Base-by-base conservation (phyloP, 2,113 vertebrate species). In the Formicarius rufipectus region DNA sequence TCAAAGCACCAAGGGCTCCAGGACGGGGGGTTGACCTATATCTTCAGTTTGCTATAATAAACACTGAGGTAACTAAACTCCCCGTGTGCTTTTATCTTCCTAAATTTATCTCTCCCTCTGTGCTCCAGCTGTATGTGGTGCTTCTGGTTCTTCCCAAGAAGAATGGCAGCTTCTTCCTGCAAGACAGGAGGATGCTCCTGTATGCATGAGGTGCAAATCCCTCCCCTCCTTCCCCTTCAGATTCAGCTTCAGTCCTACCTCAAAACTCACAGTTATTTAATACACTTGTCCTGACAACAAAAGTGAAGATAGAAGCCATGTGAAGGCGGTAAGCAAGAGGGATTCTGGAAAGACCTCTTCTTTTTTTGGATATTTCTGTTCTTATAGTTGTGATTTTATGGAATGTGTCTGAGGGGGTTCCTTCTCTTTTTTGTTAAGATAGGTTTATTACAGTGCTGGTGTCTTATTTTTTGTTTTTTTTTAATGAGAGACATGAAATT, bases 191-290 rank as follows among this genome's bases (percentile, higher is more conserved):
- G 83, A 76, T 69, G 82, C 58, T 88, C 20, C 90, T 45, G 66
- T 16, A 28, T 23, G 53, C 1, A 0, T 0, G 0, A 42, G 86
- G 33, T 55, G 62, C 0, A 0, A 69, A 52, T 47, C 59, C 47
- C 67, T 55, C 21, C 37, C 28, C 33, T 45, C 50, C 62, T 88
- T 42, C 82, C 30, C 5, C 55, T 79, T 71, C 56, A 83, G 31
- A 10, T 30, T 78, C 80, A 73, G 66, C 74, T 84, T 82, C 58
- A 45, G 33, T 81, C 42, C 69, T 79, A 3, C 84, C 67, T 69
- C 37, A 59, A 0, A 3, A 1, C 37, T 53, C 28, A 0, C 56
- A 52, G 42, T 49, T 82, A 58, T 23, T 60, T 81, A 52, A 8
- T 77, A 25, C 30, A 1, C 62, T 85, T 87, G 9, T 64, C 40